phyloP scores from a whole-genome alignment of 2,113 vertebrate species.

The Lagopus leucura region DNA sequence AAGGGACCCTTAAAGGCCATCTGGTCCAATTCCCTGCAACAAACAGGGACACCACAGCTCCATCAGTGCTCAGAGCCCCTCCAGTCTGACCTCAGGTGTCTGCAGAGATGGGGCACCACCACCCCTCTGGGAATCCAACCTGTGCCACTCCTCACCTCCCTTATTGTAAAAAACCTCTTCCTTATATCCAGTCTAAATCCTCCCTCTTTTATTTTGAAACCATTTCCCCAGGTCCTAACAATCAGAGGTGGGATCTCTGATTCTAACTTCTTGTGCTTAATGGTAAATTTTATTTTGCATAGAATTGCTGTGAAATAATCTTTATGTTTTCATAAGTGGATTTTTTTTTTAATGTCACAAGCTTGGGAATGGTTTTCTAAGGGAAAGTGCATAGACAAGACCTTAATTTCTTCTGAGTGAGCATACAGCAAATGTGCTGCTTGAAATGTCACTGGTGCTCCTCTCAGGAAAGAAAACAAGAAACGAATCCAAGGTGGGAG shows the following conservation, averaged over 20 bases:
- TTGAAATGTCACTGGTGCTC: constrained; percentile 48
- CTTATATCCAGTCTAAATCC: no score
- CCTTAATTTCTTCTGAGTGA: constrained; percentile 15
- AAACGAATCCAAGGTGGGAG: neutral
- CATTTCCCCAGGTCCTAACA: no score
- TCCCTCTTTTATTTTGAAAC: no score
- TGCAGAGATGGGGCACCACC: no score
- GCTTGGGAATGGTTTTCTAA: constrained; percentile 19
- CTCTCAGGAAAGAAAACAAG: neutral
- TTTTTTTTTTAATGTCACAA: neutral
- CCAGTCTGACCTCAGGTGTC: no score
- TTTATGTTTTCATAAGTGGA: constrained; percentile 40
- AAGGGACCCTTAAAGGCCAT: no score
- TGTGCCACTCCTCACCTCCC: no score
- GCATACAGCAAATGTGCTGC: neutral
- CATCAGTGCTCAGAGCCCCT: no score
- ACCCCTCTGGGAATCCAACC: no score
- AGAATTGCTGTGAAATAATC: constrained; percentile 35
- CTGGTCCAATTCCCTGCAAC: no score
- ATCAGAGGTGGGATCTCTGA: constrained; percentile 50
- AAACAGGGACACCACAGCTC: no score
- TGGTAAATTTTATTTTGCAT: constrained; percentile 38
- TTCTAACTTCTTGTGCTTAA: constrained; percentile 17
- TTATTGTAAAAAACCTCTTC: no score
- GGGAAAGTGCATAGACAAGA: constrained; percentile 25